Evolutionary conservation across 2,888 invertebrate genomes (phyloP), one percentile per base, ranked within the genome.

Genomic region (Incurvaria masculella): DNA sequence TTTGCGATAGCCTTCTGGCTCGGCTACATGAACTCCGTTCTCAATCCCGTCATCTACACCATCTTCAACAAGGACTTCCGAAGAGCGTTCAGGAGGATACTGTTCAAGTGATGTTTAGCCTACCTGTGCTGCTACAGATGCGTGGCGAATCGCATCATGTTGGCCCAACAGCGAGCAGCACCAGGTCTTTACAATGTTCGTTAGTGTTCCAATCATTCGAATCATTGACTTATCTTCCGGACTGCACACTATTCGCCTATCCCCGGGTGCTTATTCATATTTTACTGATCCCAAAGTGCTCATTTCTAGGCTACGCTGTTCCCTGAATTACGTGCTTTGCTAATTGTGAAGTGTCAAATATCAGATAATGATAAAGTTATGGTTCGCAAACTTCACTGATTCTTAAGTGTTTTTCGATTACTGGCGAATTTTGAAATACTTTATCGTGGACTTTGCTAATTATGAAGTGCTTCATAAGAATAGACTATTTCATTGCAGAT

Each of bases 1-100:
- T 97, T 96, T 64, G 90, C 92, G 49, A 88, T 94, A 56, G 96
- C 94, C 33, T 97, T 97, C 75, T 97, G 97, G 97, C 79, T 97
- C 55, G 97, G 97, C 40, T 97, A 97, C 68, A 94, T 94, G 88
- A 97, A 97, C 73, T 96, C 95, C 50, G 96, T 95, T 45, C 80
- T 97, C 47, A 97, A 97, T 74, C 96, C 96, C 52, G 92, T 91
- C 61, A 96, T 96, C 61, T 97, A 97, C 73, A 97, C 96, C 51
- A 94, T 97, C 64, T 97, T 97, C 78, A 97, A 97, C 78, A 93
- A 96, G 81, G 97, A 97, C 82, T 97, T 97, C 78, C 86, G 96
- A 58, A 84, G 94, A 63, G 97, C 97, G 53, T 97, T 97, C 71
- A 85, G 95, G 57, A 87, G 95, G 71, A 96, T 97, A 78, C 82